Evolutionary conservation across 1,140 invertebrate genomes (phyloP), one percentile per base, ranked within the genome.

Genomic region (Pinna nobilis): DNA sequence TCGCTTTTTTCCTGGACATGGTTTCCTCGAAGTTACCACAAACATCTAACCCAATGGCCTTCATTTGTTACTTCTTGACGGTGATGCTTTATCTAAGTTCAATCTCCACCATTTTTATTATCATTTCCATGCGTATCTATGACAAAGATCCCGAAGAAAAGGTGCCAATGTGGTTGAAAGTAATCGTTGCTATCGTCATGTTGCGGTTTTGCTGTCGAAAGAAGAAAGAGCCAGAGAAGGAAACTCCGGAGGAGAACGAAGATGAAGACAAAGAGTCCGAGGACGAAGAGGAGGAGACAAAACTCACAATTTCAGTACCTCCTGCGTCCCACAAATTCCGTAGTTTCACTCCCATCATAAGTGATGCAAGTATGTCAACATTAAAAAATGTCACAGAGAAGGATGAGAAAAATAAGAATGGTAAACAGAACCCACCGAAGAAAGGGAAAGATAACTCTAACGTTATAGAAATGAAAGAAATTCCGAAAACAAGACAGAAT

Each of bases 1-100:
- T 76, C 30, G 65, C 74, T n/a, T 71, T 82, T 33, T 76, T 80
- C 32, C 61, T 82, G 25, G 74, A 72, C 37, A 65, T 78, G 49
- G 61, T 82, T n/a, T 51, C 65, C 32, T 74, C 60, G 15, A 76
- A 55, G n/a, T 61, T 82, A 55, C 80, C 80, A 13, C 53, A 70
- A 30, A 77, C 75, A 11, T 82, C 80, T 33, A 74, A 64, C 44
- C 72, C 72, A 25, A 68, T 74, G 72, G 53, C 72, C 3, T 50
- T 74, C 3, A 50, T 74, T 15, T 60, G 59, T 3, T 68, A 64
- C 57, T 74, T 60, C 30, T 18, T 69, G n/a, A 53, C 60, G 4
- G 57, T 67, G 11, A 74, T 74, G 72, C 49, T 74, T 30, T 61
- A 63, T 15, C 49, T 74, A 2, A 63, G 39, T 23, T 68, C 65